Conservation (phyloP, 2,113 vertebrate genomes). For the Cervus canadensis region DNA sequence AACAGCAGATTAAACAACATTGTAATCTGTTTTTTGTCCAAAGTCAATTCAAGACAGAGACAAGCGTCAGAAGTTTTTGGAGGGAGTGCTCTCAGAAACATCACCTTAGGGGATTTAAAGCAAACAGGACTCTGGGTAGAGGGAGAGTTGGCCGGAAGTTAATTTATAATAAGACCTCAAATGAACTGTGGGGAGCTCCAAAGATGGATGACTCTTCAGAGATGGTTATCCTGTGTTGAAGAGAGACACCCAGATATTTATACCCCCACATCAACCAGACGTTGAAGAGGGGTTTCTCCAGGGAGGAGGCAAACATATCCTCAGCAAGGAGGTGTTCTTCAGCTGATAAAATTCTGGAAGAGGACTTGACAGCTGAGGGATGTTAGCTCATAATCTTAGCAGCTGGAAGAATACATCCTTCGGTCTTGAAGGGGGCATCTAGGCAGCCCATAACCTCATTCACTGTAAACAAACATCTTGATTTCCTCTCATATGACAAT, state of each 20-base stretch:
- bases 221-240: neutral
- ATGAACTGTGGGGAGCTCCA: fast-evolving
- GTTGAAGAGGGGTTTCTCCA: neutral
- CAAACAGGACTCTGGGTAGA: neutral
- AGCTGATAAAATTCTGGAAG: neutral
- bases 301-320: neutral
- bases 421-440: neutral
- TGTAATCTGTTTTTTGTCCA: neutral
- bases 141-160: neutral
- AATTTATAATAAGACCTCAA: neutral
- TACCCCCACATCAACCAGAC: neutral
- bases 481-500: neutral
- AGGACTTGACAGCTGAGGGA: neutral
- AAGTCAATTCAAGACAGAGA: neutral
- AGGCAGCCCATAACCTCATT: neutral
- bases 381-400: neutral
- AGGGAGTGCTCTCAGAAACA: neutral
- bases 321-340: neutral
- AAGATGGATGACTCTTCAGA: neutral
- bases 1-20: neutral
- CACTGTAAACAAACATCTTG: neutral
- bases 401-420: neutral
- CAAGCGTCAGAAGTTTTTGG: neutral
- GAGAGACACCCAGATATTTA: neutral
- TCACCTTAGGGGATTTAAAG: neutral